These are phyloP conservation scores for Spodoptera picta DNA, from an alignment of 2,888 invertebrate species.

Conservation along the genomic window DNA sequence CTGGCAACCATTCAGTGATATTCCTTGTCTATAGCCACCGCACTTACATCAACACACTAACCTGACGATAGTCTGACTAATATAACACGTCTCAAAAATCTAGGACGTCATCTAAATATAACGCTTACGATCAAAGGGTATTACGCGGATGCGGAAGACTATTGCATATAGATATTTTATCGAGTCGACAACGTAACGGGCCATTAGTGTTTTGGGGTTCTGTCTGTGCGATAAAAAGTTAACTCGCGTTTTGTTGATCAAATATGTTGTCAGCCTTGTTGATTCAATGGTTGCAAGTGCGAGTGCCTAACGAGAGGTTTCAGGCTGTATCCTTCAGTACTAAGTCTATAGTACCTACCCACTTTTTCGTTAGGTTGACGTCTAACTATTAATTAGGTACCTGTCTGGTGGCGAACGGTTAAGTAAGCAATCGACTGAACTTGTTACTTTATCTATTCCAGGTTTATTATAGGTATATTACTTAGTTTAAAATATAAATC, in stretches of 20 bases:
- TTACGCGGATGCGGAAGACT: constrained; percentile 73
- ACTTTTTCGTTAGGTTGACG: too few relatives aligned
- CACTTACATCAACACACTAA: constrained; percentile 48
- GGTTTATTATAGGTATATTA: too few relatives aligned
- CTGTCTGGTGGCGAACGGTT: too few relatives aligned
- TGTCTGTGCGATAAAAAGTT: constrained; percentile 18
- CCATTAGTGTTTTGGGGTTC: constrained; percentile 67
- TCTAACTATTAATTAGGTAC: too few relatives aligned
- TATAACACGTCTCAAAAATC: constrained; percentile 60
- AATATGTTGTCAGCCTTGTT: too few relatives aligned
- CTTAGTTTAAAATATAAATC: too few relatives aligned
- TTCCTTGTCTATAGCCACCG: constrained; percentile 24
- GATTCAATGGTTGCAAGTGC: too few relatives aligned
- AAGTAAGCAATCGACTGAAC: too few relatives aligned
- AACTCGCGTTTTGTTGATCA: constrained; percentile 1
- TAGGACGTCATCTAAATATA: constrained; percentile 61
- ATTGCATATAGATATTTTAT: constrained; percentile 73
- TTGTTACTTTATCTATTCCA: too few relatives aligned
- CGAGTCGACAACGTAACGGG: constrained; percentile 69
- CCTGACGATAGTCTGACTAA: constrained; percentile 53
- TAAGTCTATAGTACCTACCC: too few relatives aligned
- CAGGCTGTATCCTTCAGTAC: not conserved
- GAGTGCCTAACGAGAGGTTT: too few relatives aligned
- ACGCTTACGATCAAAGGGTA: constrained; percentile 73
- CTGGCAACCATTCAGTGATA: too few relatives aligned